phyloP scores from a whole-genome alignment of 1,140 invertebrate genomes.

The Nymphalis io region DNA sequence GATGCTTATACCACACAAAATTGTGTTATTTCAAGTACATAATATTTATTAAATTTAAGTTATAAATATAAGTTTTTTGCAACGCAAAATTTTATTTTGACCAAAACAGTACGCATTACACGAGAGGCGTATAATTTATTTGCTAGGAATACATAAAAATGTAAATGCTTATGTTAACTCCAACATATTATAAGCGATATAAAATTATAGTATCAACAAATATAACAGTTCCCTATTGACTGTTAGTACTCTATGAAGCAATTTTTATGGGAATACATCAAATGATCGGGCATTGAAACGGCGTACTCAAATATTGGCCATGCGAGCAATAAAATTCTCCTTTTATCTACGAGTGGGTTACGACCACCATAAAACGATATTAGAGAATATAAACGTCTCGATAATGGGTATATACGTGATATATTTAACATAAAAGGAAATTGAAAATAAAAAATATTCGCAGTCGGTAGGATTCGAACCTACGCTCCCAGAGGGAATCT shows the following conservation, averaged over 20 bases:
- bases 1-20: too few relatives aligned
- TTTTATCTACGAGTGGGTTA: slow-evolving; percentile 30
- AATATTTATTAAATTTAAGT: too few relatives aligned
- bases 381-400: slow-evolving; percentile 26
- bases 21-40: too few relatives aligned
- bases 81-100: too few relatives aligned
- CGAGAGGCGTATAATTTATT: not conserved
- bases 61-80: too few relatives aligned
- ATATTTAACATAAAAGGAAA: slow-evolving; percentile 12
- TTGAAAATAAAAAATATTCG: slow-evolving; percentile 66
- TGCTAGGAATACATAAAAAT: not conserved
- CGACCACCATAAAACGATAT: slow-evolving; percentile 34
- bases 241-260: slow-evolving; percentile 26
- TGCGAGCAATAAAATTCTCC: slow-evolving; percentile 32
- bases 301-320: slow-evolving; percentile 33
- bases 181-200: not conserved
- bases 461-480: slow-evolving; percentile 92
- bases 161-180: not conserved
- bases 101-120: not conserved
- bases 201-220: not conserved
- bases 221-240: not conserved
- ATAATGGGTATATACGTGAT: slow-evolving; percentile 24
- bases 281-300: slow-evolving; percentile 33
- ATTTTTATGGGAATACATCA: slow-evolving; percentile 37
- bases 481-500: slow-evolving; percentile 92